Conservation (phyloP, 2,113 vertebrate genomes). For the Proteles cristata region DNA sequence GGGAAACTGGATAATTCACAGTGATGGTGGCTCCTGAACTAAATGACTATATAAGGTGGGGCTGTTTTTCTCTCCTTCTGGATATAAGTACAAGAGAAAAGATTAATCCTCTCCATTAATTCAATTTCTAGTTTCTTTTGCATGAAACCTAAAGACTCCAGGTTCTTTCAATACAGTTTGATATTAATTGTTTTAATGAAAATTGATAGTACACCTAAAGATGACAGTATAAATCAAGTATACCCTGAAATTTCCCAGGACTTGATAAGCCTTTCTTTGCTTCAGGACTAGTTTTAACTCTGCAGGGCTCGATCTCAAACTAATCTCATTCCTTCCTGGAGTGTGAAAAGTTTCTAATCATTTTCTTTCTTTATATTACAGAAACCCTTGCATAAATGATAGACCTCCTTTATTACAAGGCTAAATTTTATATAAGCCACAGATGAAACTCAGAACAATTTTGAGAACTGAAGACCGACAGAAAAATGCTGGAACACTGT, state of each 20-base stretch:
- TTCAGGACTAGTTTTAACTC: conserved; percentile 78
- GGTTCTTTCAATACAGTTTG: conserved; percentile 51
- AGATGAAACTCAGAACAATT: conserved; percentile 72
- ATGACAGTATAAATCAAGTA: conserved; percentile 64
- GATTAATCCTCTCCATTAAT: background rate
- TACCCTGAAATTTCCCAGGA: conserved; percentile 66
- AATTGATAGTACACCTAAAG: conserved; percentile 60
- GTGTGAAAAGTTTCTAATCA: conserved; percentile 77
- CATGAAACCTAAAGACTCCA: conserved; percentile 29
- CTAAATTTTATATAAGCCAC: conserved; percentile 70
- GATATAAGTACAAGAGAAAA: background rate
- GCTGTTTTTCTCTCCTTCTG: background rate
- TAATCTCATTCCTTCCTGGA: conserved; percentile 77
- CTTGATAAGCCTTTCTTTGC: conserved; percentile 62
- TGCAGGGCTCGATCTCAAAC: conserved; percentile 66
- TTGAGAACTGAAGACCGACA: conserved; percentile 67
- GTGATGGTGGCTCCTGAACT: background rate
- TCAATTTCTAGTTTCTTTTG: background rate
- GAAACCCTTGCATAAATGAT: conserved; percentile 73
- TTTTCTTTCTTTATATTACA: conserved; percentile 77
- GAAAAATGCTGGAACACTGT: conserved; percentile 21
- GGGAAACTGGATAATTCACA: background rate
- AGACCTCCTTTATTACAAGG: conserved; percentile 66
- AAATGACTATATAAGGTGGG: background rate
- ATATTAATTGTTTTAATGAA: conserved; percentile 67